phyloP scores from a whole-genome alignment of 2,113 vertebrate genomes.

The Ornithorhynchus anatinus region DNA sequence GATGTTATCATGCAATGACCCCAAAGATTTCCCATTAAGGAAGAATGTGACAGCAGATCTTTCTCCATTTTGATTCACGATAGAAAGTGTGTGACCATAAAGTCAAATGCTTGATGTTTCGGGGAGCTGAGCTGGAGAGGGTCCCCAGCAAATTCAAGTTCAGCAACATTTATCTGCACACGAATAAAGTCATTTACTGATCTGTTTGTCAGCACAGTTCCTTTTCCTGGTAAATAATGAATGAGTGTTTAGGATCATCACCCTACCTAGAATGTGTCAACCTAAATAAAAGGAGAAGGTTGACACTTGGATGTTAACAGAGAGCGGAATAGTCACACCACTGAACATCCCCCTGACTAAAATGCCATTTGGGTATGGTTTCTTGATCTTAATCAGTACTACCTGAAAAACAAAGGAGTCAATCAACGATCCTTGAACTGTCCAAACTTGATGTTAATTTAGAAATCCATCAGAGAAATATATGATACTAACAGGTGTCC shows the following conservation, averaged over 20 bases:
- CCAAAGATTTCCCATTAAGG: too few relatives aligned
- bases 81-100: not conserved
- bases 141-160: not conserved
- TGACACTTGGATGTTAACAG: slow-evolving; percentile 48
- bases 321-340: slow-evolving; percentile 22
- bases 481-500: slow-evolving; percentile 8
- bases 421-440: not conserved
- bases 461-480: slow-evolving; percentile 18
- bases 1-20: too few relatives aligned
- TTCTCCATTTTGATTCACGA: too few relatives aligned
- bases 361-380: slow-evolving; percentile 27
- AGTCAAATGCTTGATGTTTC: not conserved
- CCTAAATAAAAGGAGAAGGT: slow-evolving; percentile 19
- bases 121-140: not conserved
- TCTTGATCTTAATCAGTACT: slow-evolving; percentile 3
- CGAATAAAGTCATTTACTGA: not conserved
- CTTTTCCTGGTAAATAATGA: slow-evolving; percentile 22
- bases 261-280: slow-evolving; percentile 1
- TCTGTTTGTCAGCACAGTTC: slow-evolving; percentile 1
- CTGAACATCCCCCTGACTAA: not conserved
- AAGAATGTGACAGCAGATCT: too few relatives aligned
- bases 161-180: not conserved
- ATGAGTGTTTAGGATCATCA: slow-evolving; percentile 25
- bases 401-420: not conserved
- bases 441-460: slow-evolving; percentile 17